phyloP scores from a whole-genome alignment of 1,140 invertebrate species.

The Trialeurodes vaporariorum region DNA sequence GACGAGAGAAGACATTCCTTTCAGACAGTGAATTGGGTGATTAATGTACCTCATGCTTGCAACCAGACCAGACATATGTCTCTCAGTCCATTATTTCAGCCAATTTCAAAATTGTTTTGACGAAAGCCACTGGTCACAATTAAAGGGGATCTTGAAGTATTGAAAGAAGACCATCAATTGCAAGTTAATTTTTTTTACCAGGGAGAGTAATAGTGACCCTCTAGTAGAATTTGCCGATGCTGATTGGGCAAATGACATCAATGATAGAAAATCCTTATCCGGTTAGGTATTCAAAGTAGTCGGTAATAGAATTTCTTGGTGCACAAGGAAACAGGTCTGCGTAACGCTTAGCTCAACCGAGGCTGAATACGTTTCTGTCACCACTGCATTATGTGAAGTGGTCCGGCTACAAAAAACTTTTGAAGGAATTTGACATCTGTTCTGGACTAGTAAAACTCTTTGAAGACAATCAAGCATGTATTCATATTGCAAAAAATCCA shows the following conservation, averaged over 20 bases:
- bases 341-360: no score
- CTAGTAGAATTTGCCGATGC: conserved; percentile 26
- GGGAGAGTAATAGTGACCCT: neutral
- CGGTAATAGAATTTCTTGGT: conserved; percentile 22
- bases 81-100: no score
- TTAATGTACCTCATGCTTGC: no score
- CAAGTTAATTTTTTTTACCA: no score
- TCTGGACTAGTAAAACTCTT: neutral
- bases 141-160: no score
- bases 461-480: conserved; percentile 3
- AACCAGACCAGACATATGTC: no score
- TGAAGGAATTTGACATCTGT: conserved; percentile 10
- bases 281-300: conserved; percentile 23
- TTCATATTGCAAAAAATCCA: no score
- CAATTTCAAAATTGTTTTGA: no score
- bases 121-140: no score
- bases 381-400: conserved; percentile 23
- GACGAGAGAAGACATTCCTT: no score
- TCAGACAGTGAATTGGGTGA: conserved; percentile 31
- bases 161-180: no score
- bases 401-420: conserved; percentile 17
- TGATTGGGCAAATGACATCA: conserved; percentile 27
- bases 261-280: conserved; percentile 26
- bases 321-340: conserved; percentile 23
- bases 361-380: conserved; percentile 27